Percentiles rank a stretch among this genome's conserved stretches.
Evolutionary conservation across 2,888 invertebrate genomes (phyloP).

Genomic region (Himalopsyche tibetana): DNA sequence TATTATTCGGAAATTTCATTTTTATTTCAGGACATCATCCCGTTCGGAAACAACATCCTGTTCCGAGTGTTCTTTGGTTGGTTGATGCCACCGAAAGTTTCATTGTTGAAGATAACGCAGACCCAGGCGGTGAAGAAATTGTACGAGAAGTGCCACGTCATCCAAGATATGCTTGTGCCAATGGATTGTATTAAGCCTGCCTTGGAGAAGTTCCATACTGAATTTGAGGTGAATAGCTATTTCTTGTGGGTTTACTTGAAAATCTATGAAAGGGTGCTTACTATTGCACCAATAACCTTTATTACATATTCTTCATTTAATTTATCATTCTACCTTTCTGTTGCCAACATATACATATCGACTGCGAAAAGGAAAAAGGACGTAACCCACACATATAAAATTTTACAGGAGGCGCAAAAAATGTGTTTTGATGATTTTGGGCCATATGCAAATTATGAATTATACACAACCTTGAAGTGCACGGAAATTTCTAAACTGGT

Average conservation of each 20-base stretch:
- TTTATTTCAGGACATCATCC: slow-evolving; percentile 83
- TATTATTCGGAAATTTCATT: background rate
- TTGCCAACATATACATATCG: too few species aligned
- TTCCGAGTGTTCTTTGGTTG: slow-evolving; percentile 87
- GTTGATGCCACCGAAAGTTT: slow-evolving; percentile 90
- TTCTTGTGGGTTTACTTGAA: background rate
- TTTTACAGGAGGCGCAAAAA: too few species aligned
- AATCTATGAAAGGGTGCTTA: too few species aligned
- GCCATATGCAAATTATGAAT: too few species aligned
- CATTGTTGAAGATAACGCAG: slow-evolving; percentile 87
- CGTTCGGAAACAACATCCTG: slow-evolving; percentile 86
- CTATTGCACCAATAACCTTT: too few species aligned
- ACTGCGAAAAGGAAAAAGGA: too few species aligned
- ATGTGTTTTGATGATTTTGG: too few species aligned
- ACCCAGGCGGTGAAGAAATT: slow-evolving; percentile 82
- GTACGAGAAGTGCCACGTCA: slow-evolving; percentile 86
- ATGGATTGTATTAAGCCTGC: slow-evolving; percentile 78
- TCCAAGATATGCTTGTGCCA: slow-evolving; percentile 90
- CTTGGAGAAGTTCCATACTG: slow-evolving; percentile 80
- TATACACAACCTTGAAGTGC: too few species aligned
- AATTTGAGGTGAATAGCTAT: slow-evolving; percentile 77
- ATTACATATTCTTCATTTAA: too few species aligned
- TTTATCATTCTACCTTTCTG: too few species aligned
- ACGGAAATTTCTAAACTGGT: too few species aligned
- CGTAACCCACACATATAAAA: too few species aligned